Evolutionary conservation across 64 coral and sea anemone species (phyloP).

Genomic region (Montipora capricornis): DNA sequence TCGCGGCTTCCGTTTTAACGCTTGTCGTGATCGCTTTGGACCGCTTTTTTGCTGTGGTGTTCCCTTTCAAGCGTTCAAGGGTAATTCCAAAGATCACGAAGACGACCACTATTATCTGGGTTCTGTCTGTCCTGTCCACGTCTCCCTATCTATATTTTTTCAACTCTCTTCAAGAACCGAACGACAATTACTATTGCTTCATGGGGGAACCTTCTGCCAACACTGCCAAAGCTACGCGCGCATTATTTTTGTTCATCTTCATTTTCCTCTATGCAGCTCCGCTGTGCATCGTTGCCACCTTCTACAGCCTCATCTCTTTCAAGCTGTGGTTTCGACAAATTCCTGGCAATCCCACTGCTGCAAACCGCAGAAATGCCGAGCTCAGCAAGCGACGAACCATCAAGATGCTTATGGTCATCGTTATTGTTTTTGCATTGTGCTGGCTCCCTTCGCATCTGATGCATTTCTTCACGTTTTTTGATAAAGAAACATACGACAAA

Average conservation of each 20-base stretch:
- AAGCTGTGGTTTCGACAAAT: conserved; percentile 78
- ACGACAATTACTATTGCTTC: conserved; percentile 39
- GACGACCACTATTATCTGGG: conserved; percentile 47
- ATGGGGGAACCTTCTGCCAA: conserved; percentile 42
- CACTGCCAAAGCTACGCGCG: neutral
- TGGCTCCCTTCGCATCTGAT: conserved; percentile 81
- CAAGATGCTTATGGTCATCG: conserved; percentile 82
- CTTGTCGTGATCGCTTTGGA: conserved; percentile 68
- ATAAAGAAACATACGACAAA: neutral
- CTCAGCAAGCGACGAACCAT: conserved; percentile 54
- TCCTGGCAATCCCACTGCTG: conserved; percentile 73
- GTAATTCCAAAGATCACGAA: conserved; percentile 57
- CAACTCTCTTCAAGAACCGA: neutral
- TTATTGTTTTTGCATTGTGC: conserved; percentile 76
- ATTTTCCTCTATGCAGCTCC: conserved; percentile 67
- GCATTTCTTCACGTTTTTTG: conserved; percentile 56
- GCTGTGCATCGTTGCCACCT: conserved; percentile 48
- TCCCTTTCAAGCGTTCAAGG: conserved; percentile 60
- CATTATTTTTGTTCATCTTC: conserved; percentile 56
- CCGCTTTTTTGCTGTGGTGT: conserved; percentile 78
- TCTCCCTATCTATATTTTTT: conserved; percentile 67
- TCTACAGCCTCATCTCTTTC: conserved; percentile 64
- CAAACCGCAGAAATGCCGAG: conserved; percentile 49
- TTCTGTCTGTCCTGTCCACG: neutral
- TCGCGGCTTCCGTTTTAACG: conserved; percentile 73